Conservation (phyloP, 2,113 vertebrate species). For the Athene cunicularia region DNA sequence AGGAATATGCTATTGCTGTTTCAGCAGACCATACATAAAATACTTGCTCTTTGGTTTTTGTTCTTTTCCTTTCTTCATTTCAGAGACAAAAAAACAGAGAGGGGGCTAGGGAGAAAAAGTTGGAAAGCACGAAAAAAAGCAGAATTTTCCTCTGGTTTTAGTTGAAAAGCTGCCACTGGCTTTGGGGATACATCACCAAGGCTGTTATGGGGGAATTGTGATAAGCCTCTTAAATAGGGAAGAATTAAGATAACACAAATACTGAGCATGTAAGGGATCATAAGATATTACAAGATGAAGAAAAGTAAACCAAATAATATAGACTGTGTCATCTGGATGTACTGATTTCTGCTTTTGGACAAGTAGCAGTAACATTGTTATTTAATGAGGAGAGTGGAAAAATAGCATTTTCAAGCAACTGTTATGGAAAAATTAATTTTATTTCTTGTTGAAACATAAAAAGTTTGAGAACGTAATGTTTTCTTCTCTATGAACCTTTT, state of each 20-base stretch:
- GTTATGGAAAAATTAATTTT: background rate
- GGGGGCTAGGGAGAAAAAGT: background rate
- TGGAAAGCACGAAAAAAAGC: background rate
- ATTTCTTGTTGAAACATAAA: background rate
- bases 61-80: background rate
- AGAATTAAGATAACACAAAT: background rate
- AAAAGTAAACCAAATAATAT: background rate
- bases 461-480: background rate
- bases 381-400: background rate
- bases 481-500: background rate
- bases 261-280: accelerated
- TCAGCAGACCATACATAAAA: background rate
- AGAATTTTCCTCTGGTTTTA: background rate
- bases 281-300: background rate
- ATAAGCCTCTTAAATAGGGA: background rate
- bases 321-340: background rate
- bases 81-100: background rate
- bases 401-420: background rate
- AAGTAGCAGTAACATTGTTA: background rate
- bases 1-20: background rate
- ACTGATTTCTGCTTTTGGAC: background rate
- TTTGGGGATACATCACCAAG: background rate
- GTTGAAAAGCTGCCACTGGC: background rate
- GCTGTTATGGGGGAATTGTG: background rate
- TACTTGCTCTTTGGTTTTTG: accelerated